phyloP scores from a whole-genome alignment of 2,888 invertebrate species.

The Amiota communis region DNA sequence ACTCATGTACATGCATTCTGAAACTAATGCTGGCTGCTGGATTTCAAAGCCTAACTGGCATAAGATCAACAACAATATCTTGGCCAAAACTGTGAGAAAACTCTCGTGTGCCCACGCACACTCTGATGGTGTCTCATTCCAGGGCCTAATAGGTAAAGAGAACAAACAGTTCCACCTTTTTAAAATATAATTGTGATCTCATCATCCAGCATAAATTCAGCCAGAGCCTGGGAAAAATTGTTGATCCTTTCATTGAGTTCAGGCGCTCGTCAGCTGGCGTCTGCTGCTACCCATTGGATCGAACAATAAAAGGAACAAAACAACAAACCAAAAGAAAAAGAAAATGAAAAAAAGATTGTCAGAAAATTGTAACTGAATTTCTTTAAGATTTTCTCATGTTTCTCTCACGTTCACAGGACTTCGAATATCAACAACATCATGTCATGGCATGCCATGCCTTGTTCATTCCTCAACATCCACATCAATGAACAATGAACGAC shows the following conservation, averaged over 20 bases:
- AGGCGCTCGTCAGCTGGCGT: conserved; percentile 9
- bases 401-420: conserved; percentile 22
- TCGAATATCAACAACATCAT: neutral
- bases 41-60: neutral
- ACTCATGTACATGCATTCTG: neutral
- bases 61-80: conserved; percentile 2
- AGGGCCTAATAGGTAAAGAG: neutral
- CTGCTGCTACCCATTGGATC: neutral
- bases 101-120: conserved; percentile 1
- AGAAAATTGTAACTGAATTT: conserved; percentile 20
- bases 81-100: conserved; percentile 16
- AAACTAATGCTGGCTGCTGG: too few relatives aligned
- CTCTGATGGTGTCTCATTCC: neutral
- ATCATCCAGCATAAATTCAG: neutral
- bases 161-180: neutral
- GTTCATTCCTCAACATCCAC: too few relatives aligned
- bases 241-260: conserved; percentile 11
- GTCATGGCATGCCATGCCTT: neutral
- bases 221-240: conserved; percentile 16
- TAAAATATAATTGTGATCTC: conserved; percentile 13
- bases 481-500: neutral
- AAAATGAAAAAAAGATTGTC: too few relatives aligned
- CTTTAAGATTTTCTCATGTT: conserved; percentile 21
- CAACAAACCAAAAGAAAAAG: too few relatives aligned
- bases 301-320: neutral